These are phyloP conservation scores for Huso huso DNA, from an alignment of 2,797 vertebrate genomes.

Conservation along the genomic window DNA sequence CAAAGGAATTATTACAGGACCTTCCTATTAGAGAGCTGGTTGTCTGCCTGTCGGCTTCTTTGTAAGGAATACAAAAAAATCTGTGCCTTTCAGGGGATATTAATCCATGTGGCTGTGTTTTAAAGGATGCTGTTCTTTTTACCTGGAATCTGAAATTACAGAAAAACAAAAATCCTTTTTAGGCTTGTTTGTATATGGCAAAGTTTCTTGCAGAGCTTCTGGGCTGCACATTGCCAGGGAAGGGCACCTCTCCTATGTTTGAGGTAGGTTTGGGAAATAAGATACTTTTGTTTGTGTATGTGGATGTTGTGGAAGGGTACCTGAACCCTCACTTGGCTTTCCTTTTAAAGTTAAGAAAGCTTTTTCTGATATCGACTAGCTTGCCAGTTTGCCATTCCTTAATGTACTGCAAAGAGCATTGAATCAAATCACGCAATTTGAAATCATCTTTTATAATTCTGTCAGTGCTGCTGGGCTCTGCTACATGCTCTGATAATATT, in stretches of 20 bases:
- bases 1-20: constrained; percentile 11
- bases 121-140: no score
- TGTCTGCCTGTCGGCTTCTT: constrained; percentile 13
- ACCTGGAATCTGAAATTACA: no score
- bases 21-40: constrained; percentile 9
- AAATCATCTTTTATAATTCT: no score
- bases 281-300: not conserved
- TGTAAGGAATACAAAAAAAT: constrained; percentile 12
- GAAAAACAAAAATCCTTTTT: no score
- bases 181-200: constrained; percentile 60
- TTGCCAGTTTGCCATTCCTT: no score
- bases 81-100: no score
- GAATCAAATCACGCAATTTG: no score
- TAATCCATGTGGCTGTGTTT: no score
- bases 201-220: constrained; percentile 74
- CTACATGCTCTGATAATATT: no score
- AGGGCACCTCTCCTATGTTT: constrained; percentile 53
- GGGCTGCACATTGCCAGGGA: constrained; percentile 66
- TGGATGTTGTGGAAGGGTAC: constrained; percentile 10
- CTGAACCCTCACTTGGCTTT: constrained; percentile 30
- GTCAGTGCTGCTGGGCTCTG: no score
- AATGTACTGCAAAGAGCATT: no score
- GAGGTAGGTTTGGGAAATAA: constrained; percentile 51
- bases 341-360: constrained; percentile 11
- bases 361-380: no score